phyloP scores from a whole-genome alignment of 1,140 invertebrate species.

The Idris sp. region DNA sequence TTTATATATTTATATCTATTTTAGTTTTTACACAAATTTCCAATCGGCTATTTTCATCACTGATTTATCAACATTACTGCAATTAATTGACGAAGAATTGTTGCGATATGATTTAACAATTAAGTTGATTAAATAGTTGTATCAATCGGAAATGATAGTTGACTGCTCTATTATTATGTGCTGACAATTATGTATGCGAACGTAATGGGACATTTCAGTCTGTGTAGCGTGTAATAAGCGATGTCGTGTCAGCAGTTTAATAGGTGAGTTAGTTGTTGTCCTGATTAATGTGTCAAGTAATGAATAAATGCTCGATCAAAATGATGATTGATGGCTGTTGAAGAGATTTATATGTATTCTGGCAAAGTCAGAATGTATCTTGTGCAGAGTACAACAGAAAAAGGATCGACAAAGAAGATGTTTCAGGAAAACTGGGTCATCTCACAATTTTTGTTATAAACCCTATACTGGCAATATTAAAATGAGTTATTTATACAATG shows the following conservation, averaged over 20 bases:
- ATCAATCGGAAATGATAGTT: slow-evolving; percentile 27
- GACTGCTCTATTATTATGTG: slow-evolving; percentile 29
- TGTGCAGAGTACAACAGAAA: too few species aligned
- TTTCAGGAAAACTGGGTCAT: too few species aligned
- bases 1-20: slow-evolving; percentile 38
- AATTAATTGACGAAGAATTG: too few species aligned
- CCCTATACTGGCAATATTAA: too few species aligned
- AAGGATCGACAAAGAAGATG: not conserved
- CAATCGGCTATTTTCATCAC: too few species aligned
- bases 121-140: not conserved
- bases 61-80: too few species aligned
- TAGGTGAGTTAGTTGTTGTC: slow-evolving; percentile 41
- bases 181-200: slow-evolving; percentile 40
- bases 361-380: too few species aligned
- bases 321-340: slow-evolving; percentile 20
- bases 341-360: slow-evolving; percentile 1
- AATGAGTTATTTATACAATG: too few species aligned
- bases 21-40: slow-evolving; percentile 38
- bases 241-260: slow-evolving; percentile 33
- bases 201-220: slow-evolving; percentile 33
- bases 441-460: too few species aligned
- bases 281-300: slow-evolving; percentile 50
- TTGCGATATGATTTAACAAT: too few species aligned
- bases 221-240: slow-evolving; percentile 33
- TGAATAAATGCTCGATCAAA: slow-evolving; percentile 42